phyloP scores from a whole-genome alignment of 2,888 invertebrate species.

The Onthophagus sagittarius region DNA sequence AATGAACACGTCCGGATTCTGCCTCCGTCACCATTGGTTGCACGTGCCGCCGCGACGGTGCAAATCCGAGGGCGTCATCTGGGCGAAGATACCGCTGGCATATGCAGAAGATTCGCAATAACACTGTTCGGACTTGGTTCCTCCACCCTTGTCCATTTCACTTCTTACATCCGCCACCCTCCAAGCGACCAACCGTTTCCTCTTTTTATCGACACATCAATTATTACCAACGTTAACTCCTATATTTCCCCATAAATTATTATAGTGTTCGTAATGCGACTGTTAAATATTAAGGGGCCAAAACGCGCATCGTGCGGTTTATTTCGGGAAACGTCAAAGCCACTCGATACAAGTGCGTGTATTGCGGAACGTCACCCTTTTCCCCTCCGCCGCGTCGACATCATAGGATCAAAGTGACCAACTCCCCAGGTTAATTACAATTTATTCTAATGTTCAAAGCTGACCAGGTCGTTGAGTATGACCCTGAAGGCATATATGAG shows the following conservation, averaged over 20 bases:
- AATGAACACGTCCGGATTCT: constrained; percentile 34
- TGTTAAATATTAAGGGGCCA: not conserved
- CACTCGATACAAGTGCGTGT: not conserved
- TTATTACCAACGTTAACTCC: not conserved
- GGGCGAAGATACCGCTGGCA: constrained; percentile 35
- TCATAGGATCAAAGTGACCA: not conserved
- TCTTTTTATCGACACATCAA: not conserved
- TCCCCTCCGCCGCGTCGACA: too few relatives aligned
- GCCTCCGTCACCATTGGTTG: constrained; percentile 35
- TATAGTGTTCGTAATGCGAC: not conserved
- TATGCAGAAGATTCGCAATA: constrained; percentile 36
- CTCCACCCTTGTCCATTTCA: not conserved
- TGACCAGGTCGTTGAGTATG: not conserved
- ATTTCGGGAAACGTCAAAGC: not conserved
- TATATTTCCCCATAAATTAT: not conserved
- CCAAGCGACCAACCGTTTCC: not conserved
- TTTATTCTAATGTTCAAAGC: not conserved
- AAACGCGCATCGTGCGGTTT: not conserved
- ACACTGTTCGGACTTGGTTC: constrained; percentile 21
- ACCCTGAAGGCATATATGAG: not conserved
- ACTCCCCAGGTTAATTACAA: not conserved
- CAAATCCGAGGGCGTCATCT: constrained; percentile 36
- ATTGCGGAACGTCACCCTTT: not conserved
- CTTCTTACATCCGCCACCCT: not conserved
- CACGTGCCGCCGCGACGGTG: constrained; percentile 34